These are phyloP conservation scores for Brachionichthys hirsutus DNA, from an alignment of 2,113 vertebrate genomes.

Conservation along the genomic window DNA sequence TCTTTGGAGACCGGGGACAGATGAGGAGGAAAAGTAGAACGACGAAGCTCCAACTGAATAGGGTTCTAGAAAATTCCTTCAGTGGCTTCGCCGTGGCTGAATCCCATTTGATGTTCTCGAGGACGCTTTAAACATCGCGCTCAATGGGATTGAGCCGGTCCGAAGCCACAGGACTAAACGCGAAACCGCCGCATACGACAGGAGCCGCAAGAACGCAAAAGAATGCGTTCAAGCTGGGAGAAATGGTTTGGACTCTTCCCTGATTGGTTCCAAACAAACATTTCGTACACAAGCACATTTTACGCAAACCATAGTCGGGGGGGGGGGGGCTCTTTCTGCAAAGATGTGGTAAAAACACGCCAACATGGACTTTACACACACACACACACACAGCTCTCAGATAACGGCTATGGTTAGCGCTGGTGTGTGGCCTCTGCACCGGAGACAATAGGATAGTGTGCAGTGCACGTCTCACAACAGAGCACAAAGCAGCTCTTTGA, in stretches of 20 bases:
- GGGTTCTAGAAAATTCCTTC: conserved; percentile 19
- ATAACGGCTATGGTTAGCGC: conserved; percentile 60
- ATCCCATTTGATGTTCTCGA: conserved; percentile 17
- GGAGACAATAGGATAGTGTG: conserved; percentile 74
- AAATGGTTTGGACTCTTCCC: background rate
- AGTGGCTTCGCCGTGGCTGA: conserved; percentile 5
- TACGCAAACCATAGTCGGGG: conserved; percentile 40
- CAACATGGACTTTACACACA: conserved; percentile 9
- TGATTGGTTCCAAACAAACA: conserved; percentile 4
- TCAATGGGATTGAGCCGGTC: conserved; percentile 31
- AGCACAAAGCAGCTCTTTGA: conserved; percentile 71
- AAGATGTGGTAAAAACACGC: conserved; percentile 14
- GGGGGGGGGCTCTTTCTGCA: conserved; percentile 35
- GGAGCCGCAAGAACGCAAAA: background rate
- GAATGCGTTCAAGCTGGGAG: background rate
- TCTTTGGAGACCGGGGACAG: conserved; percentile 39
- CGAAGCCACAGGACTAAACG: conserved; percentile 34
- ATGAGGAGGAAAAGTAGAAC: conserved; percentile 51
- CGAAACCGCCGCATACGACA: conserved; percentile 14
- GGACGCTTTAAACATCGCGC: conserved; percentile 15
- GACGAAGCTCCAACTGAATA: conserved; percentile 10
- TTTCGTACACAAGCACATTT: conserved; percentile 6
- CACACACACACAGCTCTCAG: conserved; percentile 37
- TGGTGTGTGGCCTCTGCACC: conserved; percentile 56
- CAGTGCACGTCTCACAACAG: conserved; percentile 65